Base-by-base conservation (phyloP, 2,797 vertebrate species). In the Phoebastria nigripes region DNA sequence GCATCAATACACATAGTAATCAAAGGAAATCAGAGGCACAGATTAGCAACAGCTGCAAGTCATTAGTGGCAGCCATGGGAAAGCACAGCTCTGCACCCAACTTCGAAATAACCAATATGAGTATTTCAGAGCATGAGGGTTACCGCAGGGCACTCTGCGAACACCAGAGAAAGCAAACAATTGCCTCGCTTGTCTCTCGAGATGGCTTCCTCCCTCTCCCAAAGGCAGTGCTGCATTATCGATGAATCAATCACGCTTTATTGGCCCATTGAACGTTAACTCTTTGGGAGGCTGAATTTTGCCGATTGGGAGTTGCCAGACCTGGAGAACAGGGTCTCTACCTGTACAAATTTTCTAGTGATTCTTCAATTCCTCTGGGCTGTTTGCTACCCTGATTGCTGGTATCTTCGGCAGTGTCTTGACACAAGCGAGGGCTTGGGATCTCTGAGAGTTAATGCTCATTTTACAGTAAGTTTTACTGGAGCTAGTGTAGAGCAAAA, bases 1-100 rank as follows among this genome's bases (percentile, higher is more conserved):
- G 98, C 98, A 98, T 98, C 98, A 98, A 98, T 98, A 98, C 98
- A 98, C 98, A 98, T 98, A 98, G 98, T 98, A 98, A 98, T 98
- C 98, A 98, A 98, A 98, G 98, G 98, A 98, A 98, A 98, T 98
- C 98, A 98, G 98, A 98, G 98, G 98, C 98, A 97, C 97, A 98
- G 98, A 98, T 98, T 98, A 98, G 98, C 98, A 98, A 97, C 98
- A 98, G 98, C 98, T 98, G 98, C 98, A 98, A 98, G 98, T 98
- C 98, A 98, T 98, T 98, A 98, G 98, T 98, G 97, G 97, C 98
- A 98, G 98, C 98, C 98, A 97, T 98, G 98, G 98, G 98, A 98
- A 98, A 98, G 98, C 98, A 96, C 97, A 98, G 97, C 98, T 97
- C 98, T 92, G 98, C 97, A 98, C 98, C 98, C 98, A 96, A 98